Base-by-base conservation (phyloP, 2,888 invertebrate species). In the Toxonevra muliebris region DNA sequence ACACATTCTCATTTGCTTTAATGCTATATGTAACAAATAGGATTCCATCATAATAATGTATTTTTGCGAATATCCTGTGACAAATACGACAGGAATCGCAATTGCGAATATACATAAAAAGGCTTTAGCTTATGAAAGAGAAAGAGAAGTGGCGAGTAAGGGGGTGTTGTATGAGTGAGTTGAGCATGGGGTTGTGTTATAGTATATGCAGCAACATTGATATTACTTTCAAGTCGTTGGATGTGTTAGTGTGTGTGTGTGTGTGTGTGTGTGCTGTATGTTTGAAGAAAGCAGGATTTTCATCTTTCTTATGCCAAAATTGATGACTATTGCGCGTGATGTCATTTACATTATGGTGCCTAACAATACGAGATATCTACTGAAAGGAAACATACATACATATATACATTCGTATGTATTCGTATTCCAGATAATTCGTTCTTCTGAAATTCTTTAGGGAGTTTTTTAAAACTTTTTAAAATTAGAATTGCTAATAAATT, bases 41-140 rank as follows among this genome's bases (percentile, higher is more conserved):
- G 78, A 79, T 79, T 79, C 79, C 79, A 79, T 79, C 79, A 79
- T 78, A 79, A 79, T 79, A 79, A 79, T 78, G 77, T 76, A 66
- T 68, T 77, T 57, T 76, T 76, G 75, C 72, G 59, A 62, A 70
- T 73, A 73, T 76, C 72, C 76, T 77, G 78, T 77, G 79, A 79
- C 79, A 79, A 79, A 79, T 79, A 76, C 73, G 76, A 76, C 74
- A 75, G 77, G 75, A 79, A 77, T 79, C 77, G 79, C 79, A 79
- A 77, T 77, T 78, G 78, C 79, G 74, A 77, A 79, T 77, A 78
- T 43, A 30, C 30, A 30, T 30, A 30, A 30, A 30, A 30, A 30
- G 30, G 30, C 30, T 30, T 30, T 30, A 30, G 30, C 7, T 2
- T 30, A 4, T 30, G 30, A 30, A 30, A 2, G 30, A 7, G 30